Base-by-base conservation (phyloP, 2,888 invertebrate species). In the Lagria hirta region DNA sequence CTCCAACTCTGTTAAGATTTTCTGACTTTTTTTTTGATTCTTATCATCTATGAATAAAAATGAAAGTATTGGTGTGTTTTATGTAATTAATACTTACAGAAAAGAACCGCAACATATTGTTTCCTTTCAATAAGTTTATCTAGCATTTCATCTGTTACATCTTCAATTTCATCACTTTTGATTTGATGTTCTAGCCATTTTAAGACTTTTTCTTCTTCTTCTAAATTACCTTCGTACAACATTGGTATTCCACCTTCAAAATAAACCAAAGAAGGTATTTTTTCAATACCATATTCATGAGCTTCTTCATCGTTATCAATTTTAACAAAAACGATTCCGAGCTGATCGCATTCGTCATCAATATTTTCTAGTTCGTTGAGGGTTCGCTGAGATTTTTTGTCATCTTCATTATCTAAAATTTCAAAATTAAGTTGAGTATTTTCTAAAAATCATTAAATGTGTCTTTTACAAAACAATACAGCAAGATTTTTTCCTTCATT, bases 91-190 rank as follows among this genome's bases (percentile, higher is more conserved):
- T 64, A 80, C 87, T 86, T 79, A 92, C 93, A 93, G 76, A 93
- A 94, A 58, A 94, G 75, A 36, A 91, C 93, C 30, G 92, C 93
- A 54, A 94, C 89, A 68, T 88, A 84, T 4, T 84, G 84, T 83
- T 89, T 88, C 75, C 88, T 89, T 48, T 84, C 85, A 57, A 94
- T 86, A 55, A 94, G 84, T 65, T 90, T 78, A 67, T 92, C 92
- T 51, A 94, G 76, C 91, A 94, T 92, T 77, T 94, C 92, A 69
- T 93, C 91, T 10, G 92, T 94, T 41, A 94, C 86, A 64, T 94
- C 93, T 74, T 94, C 93, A 58, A 94, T 94, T 75, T 93, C 90
- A 69, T 94, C 93, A 58, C 81, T 85, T 58, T 87, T 88, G 24
- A 83, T 79, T 68, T 93, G 93, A 60, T 88, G 83, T 57, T 83